Base-by-base conservation (phyloP, 2,797 vertebrate species). In the Acestrorhynchus altus region DNA sequence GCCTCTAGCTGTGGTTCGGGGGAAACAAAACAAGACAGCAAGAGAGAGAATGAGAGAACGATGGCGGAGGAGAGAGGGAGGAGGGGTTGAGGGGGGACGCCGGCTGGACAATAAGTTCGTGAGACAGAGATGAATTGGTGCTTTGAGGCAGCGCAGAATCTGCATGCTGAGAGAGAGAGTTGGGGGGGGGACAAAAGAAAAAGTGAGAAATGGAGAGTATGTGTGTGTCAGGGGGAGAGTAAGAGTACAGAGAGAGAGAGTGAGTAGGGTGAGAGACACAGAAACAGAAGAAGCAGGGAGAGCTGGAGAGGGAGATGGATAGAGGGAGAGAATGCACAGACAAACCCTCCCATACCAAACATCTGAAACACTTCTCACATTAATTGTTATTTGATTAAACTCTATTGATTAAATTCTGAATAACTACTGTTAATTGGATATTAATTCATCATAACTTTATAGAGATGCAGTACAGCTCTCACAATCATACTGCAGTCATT, bases 11-110 rank as follows among this genome's bases (percentile, higher is more conserved):
- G n/a, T 49, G 26, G 57, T 54, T 35, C 60, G 42, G 8, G 28
- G 71, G 31, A 61, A 65, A 74, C 46, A 65, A 65, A 75, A 65
- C 49, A 67, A 75, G 63, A 40, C 40, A 67, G 72, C 18, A 24
- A 40, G 51, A 67, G 51, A 20, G n/a, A 52, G 18, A 52, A 22
- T 20, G n/a, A 52, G 18, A 18, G 46, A 49, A 4, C 12, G 46
- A 49, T 10, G 12, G 6, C 1, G 51, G n/a, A 8, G 18, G 35
- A 72, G 8, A 46, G 3, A 20, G 31, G 31, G 31, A 35, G 31
- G 31, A 6, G 31, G 44, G 26, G 8, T 7, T 35, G n/a, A 35
- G 57, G n/a, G 31, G 26, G 22, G 46, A 28, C 18, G 54, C 39
- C 44, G 44, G 18, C 26, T 1, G 13, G 15, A 61, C 42, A 24